A percentile compares a stretch with the other conserved stretches of the same genome.
Evolutionary conservation across 2,797 vertebrate species (phyloP).

Genomic region (Malacoraja senta): DNA sequence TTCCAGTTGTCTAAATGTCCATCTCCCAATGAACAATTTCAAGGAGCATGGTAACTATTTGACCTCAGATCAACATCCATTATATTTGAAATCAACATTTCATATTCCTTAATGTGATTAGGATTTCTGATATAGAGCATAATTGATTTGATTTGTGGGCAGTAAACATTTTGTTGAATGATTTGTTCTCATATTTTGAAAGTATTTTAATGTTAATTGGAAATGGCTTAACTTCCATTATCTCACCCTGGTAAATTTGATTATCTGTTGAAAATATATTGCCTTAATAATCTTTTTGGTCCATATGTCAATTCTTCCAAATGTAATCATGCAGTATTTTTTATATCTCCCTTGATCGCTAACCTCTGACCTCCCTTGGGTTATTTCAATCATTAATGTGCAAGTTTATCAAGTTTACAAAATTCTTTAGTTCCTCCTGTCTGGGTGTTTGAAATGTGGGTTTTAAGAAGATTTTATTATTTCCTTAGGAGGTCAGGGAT

Average conservation of each 20-base stretch:
- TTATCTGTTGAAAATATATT: background rate
- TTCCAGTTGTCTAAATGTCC: background rate
- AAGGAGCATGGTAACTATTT: background rate
- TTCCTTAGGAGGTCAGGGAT: background rate
- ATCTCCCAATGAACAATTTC: background rate
- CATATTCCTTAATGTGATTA: background rate
- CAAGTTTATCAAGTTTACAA: background rate
- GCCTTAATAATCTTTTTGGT: background rate
- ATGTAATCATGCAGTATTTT: background rate
- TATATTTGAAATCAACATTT: background rate
- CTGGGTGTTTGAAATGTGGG: background rate
- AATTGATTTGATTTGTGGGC: background rate
- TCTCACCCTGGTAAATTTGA: background rate
- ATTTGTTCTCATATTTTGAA: background rate
- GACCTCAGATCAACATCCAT: background rate
- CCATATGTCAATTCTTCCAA: background rate
- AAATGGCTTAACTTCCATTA: background rate
- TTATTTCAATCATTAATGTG: background rate
- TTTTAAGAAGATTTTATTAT: background rate
- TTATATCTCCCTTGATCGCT: too few species aligned
- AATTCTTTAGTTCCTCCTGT: background rate
- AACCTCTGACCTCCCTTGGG: too few species aligned
- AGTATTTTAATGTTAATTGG: background rate
- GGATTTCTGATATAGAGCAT: background rate
- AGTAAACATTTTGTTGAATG: background rate